A percentile compares a stretch with the other conserved stretches of the same genome.
These are phyloP conservation scores for Pelusios castaneus DNA, from an alignment of 2,113 vertebrate species.

Conservation along the genomic window DNA sequence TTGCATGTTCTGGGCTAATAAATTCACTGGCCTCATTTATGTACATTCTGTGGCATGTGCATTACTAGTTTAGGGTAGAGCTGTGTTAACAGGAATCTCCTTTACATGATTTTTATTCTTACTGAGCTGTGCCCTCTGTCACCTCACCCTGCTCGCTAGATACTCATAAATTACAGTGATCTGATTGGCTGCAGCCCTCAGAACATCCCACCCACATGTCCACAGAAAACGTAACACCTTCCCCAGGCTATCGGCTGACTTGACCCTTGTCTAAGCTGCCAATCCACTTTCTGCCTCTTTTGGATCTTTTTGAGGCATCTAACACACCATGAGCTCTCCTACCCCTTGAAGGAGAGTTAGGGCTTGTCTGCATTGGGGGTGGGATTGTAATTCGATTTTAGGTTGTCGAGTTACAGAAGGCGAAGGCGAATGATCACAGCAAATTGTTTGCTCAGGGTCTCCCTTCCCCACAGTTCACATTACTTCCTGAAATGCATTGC, in stretches of 20 bases:
- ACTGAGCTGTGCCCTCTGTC: background rate
- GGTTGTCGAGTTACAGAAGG: no score
- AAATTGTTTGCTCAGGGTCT: no score
- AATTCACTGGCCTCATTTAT: background rate
- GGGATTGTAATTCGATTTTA: no score
- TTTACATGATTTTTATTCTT: background rate
- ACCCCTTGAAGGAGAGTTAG: background rate
- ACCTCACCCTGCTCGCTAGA: background rate
- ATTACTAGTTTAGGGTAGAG: background rate
- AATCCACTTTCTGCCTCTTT: background rate
- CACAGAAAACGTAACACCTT: background rate
- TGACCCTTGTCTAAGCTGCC: background rate
- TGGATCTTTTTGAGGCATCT: background rate
- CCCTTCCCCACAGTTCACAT: no score
- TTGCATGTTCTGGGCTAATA: background rate
- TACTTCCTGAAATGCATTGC: no score
- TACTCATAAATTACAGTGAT: background rate
- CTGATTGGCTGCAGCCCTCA: background rate
- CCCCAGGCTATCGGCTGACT: accelerated
- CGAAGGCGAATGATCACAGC: no score
- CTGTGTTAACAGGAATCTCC: background rate
- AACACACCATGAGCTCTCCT: background rate
- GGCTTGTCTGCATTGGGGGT: no score
- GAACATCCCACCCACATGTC: background rate
- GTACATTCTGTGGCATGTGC: background rate